Evolutionary conservation across 2,888 invertebrate species (phyloP), one percentile per base, ranked within the genome.

Genomic region (Dolomedes plantarius): DNA sequence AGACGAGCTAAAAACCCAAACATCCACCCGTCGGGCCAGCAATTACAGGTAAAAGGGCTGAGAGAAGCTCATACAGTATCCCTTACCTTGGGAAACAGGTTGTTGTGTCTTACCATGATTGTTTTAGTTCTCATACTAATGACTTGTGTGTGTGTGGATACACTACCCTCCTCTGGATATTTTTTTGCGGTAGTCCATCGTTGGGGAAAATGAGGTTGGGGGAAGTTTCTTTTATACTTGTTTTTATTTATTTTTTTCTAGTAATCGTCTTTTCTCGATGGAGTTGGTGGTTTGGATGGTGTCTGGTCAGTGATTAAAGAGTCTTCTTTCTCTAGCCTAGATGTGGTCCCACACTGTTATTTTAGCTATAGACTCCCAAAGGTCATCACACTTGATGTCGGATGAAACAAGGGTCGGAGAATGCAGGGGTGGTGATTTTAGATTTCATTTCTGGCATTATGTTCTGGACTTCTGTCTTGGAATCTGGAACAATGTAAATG

Each of bases 61-160:
- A 36, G 67, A n/a, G n/a, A n/a, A n/a, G n/a, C n/a, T n/a, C n/a
- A n/a, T n/a, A 11, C 19, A 11, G 19, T 32, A 67, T 31, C 19
- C 36, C 36, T 6, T 67, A 19, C 0, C 67, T 56, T 56, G 56
- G 23, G 41, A 41, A 69, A 69, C 69, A 11, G 69, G 69, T 69
- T 41, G 41, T 41, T 69, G 69, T 69, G 69, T 39, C 19, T 69
- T 69, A 41, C 69, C 69, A 23, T 27, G 69, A 69, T 69, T 69
- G 69, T 69, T 69, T 69, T 69, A 69, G 69, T 13, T 13, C 36
- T 28, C 28, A 28, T 13, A 28, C 69, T 69, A 69, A 69, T 69
- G 69, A 69, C 28, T 41, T 11, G n/a, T n/a, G n/a, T n/a, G n/a
- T n/a, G n/a, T n/a, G n/a, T n/a, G n/a, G n/a, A n/a, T n/a, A n/a